phyloP scores from a whole-genome alignment of 2,888 invertebrate genomes.

The Dastarcus helophoroides region DNA sequence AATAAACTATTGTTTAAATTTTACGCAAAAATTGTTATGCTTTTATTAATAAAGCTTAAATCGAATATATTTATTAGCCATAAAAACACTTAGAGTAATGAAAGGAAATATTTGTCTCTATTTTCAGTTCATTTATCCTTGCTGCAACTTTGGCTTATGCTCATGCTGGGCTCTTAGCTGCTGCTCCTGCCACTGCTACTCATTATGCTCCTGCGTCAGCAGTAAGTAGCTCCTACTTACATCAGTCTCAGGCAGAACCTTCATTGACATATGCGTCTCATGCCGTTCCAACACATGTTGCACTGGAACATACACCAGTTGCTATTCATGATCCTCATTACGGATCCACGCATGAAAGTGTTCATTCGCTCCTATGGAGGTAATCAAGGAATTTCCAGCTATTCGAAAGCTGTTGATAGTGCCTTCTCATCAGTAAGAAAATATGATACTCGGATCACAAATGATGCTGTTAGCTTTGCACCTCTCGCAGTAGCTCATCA shows the following conservation, averaged over 20 bases:
- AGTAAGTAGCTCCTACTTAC: constrained; percentile 21
- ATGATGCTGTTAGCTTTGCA: too few species aligned
- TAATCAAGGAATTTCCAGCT: constrained; percentile 44
- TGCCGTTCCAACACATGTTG: constrained; percentile 25
- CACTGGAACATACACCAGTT: constrained; percentile 20
- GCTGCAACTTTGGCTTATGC: constrained; percentile 48
- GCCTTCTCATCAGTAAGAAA: constrained; percentile 50
- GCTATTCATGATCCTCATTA: constrained; percentile 21
- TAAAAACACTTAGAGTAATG: too few species aligned
- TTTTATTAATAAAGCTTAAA: too few species aligned
- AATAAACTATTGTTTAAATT: too few species aligned
- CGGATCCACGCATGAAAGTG: constrained; percentile 44
- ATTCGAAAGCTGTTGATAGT: constrained; percentile 48
- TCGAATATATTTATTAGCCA: too few species aligned
- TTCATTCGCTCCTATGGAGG: constrained; percentile 47
- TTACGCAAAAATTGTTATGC: too few species aligned
- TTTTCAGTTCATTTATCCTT: constrained; percentile 43
- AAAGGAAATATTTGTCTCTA: constrained; percentile 11
- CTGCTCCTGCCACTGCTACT: constrained; percentile 15
- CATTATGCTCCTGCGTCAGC: constrained; percentile 24
- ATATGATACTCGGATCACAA: constrained; percentile 46
- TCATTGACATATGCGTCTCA: constrained; percentile 11
- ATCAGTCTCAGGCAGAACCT: constrained; percentile 13
- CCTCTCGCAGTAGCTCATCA: constrained; percentile 33
- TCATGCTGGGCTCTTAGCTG: constrained; percentile 43